phyloP scores from a whole-genome alignment of 2,113 vertebrate genomes.

The Thunnus thynnus region DNA sequence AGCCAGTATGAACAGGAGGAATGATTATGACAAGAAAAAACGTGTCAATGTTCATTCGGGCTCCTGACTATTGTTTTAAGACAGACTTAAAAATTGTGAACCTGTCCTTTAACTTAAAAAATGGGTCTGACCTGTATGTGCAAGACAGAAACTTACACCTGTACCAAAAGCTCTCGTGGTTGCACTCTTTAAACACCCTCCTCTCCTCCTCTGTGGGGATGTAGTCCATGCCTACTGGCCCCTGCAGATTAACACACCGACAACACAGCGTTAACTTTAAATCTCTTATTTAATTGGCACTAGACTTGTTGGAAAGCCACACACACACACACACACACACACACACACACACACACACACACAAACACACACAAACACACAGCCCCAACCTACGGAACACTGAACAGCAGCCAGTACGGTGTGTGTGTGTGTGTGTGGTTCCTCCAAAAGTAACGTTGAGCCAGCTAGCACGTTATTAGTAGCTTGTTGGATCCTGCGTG shows the following conservation, averaged over 20 bases:
- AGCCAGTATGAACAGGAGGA: too few species aligned
- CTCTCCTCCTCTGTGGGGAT: conserved; percentile 91
- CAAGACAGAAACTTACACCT: conserved; percentile 87
- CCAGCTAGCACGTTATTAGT: conserved; percentile 56
- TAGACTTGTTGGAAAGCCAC: neutral
- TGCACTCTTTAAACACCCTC: conserved; percentile 90
- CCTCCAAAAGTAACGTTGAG: neutral
- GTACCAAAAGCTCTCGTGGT: conserved; percentile 90
- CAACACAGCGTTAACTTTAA: neutral
- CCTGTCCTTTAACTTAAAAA: too few species aligned
- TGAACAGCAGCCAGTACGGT: neutral
- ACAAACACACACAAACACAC: neutral
- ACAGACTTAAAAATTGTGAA: too few species aligned
- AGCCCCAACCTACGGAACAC: neutral
- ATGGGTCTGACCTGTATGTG: neutral
- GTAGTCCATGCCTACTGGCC: conserved; percentile 80
- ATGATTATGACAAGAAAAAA: too few species aligned
- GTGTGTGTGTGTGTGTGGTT: neutral
- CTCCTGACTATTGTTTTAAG: too few species aligned
- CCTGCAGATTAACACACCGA: conserved; percentile 66
- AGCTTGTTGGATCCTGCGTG: neutral
- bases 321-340: neutral
- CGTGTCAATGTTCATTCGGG: too few species aligned
- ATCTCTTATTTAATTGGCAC: neutral
- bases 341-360: neutral